Evolutionary conservation across 2,797 vertebrate species (phyloP), one percentile per base, ranked within the genome.

Genomic region (Sebastes iracundus): DNA sequence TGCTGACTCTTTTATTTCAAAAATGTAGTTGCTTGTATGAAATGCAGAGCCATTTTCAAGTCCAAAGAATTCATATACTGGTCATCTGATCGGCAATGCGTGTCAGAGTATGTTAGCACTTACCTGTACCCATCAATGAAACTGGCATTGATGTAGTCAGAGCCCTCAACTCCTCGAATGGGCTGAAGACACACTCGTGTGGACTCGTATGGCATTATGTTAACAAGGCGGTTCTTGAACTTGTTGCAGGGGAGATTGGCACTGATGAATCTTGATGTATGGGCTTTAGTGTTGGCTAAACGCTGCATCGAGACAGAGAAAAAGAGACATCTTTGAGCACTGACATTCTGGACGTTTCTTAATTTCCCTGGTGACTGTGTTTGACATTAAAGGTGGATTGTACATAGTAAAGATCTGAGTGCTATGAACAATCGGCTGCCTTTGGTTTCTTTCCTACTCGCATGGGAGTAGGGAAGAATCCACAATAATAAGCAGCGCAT

Each of bases 221-320:
- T 99, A 86, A 99, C 98, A 95, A 99, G 98, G 96, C 98, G 98
- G 93, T 99, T 99, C 96, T 99, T 99, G 95, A 99, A 99, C 96
- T 99, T 99, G 97, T 99, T 99, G 97, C 98, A 99, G 91, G 98
- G 97, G 89, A 99, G 98, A 93, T 99, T 99, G 97, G 98, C 98
- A 97, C 98, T 99, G 97, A 99, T 99, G 96, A 99, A 99, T 95
- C 98, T 96, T 91, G 98, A 99, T 71, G 98, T 99, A 93, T 99
- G 98, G 94, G 98, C 98, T 97, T 99, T 99, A 85, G 98, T 99
- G 95, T 98, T 99, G 66, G 98, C 98, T 95, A 99, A 97, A 95
- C 98, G 97, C 98, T 99, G 93, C 82, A 63, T 49, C 11, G n/a
- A 42, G 56, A 83, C 35, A 82, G 20, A 30, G 52, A 1, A 61